Conservation (phyloP, 2,797 vertebrate species). For the Decapterus maruadsi region DNA sequence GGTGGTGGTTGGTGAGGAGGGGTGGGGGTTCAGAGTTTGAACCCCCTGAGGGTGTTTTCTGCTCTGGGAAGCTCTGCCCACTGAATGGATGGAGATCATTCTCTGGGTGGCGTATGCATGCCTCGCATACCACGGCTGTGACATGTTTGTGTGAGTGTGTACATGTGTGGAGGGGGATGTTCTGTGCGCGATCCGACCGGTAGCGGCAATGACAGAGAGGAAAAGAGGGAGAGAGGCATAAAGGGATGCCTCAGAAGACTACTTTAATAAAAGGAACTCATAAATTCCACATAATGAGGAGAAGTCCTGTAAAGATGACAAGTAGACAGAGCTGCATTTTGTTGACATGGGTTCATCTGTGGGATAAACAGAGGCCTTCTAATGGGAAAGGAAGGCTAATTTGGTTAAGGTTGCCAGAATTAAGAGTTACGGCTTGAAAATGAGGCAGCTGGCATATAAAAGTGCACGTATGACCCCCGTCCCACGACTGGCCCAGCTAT, state of each 20-base stretch:
- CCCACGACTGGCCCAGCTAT: conserved; percentile 16
- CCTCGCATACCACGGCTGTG: conserved; percentile 81
- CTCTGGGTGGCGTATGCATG: conserved; percentile 81
- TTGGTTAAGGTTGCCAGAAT: conserved; percentile 52
- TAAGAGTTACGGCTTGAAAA: conserved; percentile 50
- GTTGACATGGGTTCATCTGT: conserved; percentile 81
- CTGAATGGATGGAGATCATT: conserved; percentile 77
- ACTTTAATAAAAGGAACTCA: conserved; percentile 63
- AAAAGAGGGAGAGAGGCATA: conserved; percentile 20
- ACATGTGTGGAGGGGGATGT: conserved; percentile 33
- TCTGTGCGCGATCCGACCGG: conserved; percentile 13
- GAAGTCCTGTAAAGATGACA: conserved; percentile 52
- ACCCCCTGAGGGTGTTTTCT: conserved; percentile 68
- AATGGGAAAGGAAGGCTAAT: conserved; percentile 84
- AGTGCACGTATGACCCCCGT: conserved; percentile 26
- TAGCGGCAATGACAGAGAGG: conserved; percentile 43
- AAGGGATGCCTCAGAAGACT: conserved; percentile 39
- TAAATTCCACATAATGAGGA: conserved; percentile 57
- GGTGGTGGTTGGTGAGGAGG: conserved; percentile 21
- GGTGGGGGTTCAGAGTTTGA: conserved; percentile 47
- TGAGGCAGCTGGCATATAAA: conserved; percentile 25
- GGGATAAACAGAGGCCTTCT: conserved; percentile 85
- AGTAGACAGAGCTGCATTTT: conserved; percentile 27
- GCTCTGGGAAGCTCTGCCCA: conserved; percentile 65
- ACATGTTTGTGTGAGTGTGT: conserved; percentile 64